Evolutionary conservation across 2,888 invertebrate species (phyloP).

Genomic region (Ganaspis brasiliensis): DNA sequence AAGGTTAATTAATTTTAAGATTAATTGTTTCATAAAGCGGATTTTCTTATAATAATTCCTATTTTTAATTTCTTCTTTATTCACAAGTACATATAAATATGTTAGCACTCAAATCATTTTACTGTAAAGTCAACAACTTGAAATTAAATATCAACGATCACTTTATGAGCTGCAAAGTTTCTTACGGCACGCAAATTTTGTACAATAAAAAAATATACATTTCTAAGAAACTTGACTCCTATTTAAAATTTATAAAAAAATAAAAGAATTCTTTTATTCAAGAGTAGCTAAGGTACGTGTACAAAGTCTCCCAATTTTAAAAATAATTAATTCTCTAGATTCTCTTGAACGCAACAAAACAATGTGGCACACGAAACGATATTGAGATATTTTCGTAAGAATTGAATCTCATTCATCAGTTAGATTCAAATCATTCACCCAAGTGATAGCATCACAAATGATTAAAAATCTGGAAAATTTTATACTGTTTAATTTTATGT

Average conservation of each 20-base stretch:
- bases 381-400: slow-evolving; percentile 59
- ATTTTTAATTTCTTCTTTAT: no score
- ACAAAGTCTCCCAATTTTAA: slow-evolving; percentile 14
- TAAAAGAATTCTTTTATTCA: neutral
- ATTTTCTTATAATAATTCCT: no score
- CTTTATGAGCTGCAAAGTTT: slow-evolving; percentile 22
- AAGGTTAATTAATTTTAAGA: neutral
- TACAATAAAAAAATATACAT: slow-evolving; percentile 27
- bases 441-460: slow-evolving; percentile 8
- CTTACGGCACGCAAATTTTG: slow-evolving; percentile 23
- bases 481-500: neutral
- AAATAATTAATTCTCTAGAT: slow-evolving; percentile 9
- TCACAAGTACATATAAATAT: neutral
- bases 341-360: slow-evolving; percentile 17
- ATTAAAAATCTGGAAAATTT: neutral
- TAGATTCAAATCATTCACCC: slow-evolving; percentile 33
- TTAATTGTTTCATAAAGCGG: neutral
- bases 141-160: slow-evolving; percentile 20
- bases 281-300: slow-evolving; percentile 1
- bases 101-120: slow-evolving; percentile 9
- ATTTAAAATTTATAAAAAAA: slow-evolving; percentile 33
- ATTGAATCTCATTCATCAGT: slow-evolving; percentile 18
- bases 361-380: slow-evolving; percentile 45
- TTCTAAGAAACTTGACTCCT: slow-evolving; percentile 21
- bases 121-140: neutral